Evolutionary conservation across 1,140 invertebrate species (phyloP).

Genomic region (Ceratosolen solmsi): DNA sequence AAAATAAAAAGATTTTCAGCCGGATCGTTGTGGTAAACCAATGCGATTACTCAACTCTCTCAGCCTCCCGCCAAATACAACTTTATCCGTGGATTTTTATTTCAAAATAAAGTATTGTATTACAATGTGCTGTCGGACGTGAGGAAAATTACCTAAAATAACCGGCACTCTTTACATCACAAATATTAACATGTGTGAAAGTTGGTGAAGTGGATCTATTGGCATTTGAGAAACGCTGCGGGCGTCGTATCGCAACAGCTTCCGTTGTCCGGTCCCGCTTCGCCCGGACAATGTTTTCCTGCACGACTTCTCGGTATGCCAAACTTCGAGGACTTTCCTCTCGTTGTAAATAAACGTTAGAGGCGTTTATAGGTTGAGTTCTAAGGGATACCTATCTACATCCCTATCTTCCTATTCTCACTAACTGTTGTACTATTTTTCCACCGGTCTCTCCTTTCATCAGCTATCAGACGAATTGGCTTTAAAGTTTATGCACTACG

Average conservation of each 20-base stretch:
- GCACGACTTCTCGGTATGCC: constrained; percentile 48
- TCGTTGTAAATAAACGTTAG: constrained; percentile 56
- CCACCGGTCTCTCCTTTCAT: too few relatives aligned
- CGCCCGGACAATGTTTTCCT: constrained; percentile 52
- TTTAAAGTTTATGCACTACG: too few relatives aligned
- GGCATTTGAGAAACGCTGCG: constrained; percentile 9
- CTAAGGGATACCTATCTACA: background rate
- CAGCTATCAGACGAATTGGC: too few relatives aligned
- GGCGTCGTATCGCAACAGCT: constrained; percentile 55
- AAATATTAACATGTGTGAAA: background rate
- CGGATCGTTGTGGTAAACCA: too few relatives aligned
- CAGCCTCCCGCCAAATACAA: too few relatives aligned
- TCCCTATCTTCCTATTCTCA: background rate
- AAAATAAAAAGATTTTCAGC: too few relatives aligned
- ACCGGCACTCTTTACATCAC: background rate
- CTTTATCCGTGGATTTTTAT: too few relatives aligned
- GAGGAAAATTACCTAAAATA: background rate
- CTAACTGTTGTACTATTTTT: background rate
- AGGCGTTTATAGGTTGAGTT: constrained; percentile 55
- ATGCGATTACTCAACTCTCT: too few relatives aligned
- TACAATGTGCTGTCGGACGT: background rate
- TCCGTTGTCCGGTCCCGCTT: constrained; percentile 55
- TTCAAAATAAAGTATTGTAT: background rate
- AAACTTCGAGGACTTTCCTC: constrained; percentile 53
- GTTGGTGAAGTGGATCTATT: background rate